These are phyloP conservation scores for Argentina silus DNA, from an alignment of 2,797 vertebrate species.

Conservation along the genomic window DNA sequence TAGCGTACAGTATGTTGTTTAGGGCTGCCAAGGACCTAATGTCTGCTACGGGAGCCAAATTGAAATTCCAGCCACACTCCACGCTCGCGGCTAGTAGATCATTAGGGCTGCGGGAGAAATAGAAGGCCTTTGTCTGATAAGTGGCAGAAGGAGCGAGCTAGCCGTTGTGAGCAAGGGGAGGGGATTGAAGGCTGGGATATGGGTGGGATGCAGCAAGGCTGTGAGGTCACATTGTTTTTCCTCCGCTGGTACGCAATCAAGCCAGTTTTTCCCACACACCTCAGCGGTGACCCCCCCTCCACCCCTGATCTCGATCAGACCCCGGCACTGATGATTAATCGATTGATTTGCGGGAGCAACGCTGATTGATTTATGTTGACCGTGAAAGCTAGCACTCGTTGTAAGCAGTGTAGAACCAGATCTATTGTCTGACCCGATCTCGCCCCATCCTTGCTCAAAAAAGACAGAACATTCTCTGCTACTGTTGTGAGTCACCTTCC, in stretches of 20 bases:
- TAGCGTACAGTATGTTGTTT: neutral
- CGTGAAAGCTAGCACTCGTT: neutral
- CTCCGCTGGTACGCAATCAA: slow-evolving; percentile 42
- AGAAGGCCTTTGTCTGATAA: slow-evolving; percentile 49
- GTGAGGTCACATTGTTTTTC: slow-evolving; percentile 35
- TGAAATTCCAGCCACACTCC: slow-evolving; percentile 55
- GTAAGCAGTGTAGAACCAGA: neutral
- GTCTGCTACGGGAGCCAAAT: slow-evolving; percentile 35
- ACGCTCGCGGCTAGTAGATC: slow-evolving; percentile 43
- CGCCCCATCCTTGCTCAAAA: neutral
- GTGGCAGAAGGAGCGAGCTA: slow-evolving; percentile 27
- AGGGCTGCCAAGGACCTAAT: slow-evolving; percentile 21
- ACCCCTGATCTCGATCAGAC: slow-evolving; percentile 25
- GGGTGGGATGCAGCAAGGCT: slow-evolving; percentile 23
- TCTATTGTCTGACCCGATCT: slow-evolving; percentile 9
- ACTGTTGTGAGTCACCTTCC: slow-evolving; percentile 40
- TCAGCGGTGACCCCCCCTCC: slow-evolving; percentile 31
- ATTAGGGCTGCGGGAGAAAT: slow-evolving; percentile 46
- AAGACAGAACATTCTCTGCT: slow-evolving; percentile 7
- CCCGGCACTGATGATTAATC: slow-evolving; percentile 35
- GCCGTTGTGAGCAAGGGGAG: slow-evolving; percentile 13
- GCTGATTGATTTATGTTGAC: slow-evolving; percentile 25
- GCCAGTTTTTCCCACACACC: slow-evolving; percentile 28
- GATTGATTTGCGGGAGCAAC: slow-evolving; percentile 45
- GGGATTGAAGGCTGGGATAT: neutral